Evolutionary conservation across 2,888 invertebrate species (phyloP), one percentile per base, ranked within the genome.

Genomic region (Athetis lepigone): DNA sequence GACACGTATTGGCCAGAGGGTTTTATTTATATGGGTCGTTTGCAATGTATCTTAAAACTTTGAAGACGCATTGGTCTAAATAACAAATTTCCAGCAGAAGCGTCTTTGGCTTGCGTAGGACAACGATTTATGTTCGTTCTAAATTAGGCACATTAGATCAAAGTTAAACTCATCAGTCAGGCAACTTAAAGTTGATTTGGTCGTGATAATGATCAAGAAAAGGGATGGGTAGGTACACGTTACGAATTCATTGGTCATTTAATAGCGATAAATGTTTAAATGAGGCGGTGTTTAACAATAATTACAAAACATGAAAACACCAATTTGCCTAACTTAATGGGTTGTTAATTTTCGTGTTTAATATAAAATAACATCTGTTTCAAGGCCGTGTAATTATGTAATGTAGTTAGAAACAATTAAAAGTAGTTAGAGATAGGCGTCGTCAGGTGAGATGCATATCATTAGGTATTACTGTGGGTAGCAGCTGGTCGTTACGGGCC

Each of bases 401-500:
- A 57, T 57, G 37, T 40, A 43, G 46, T 63, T 54, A 25, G 29
- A 9, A 63, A 43, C 49, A 50, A 68, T 75, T 70, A 73, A 63
- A 79, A 63, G 39, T 55, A 49, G 2, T 13, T 33, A 33, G 43
- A 37, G 49, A 50, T 74, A 45, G 37, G 43, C 49, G 58, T 59
- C 60, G 47, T 64, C 72, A 77, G 77, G 75, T 79, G 69, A 75
- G 74, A 72, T 77, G 78, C 80, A 77, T 80, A 78, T 74, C 77
- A 80, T 84, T 55, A 52, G 66, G 63, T 75, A 80, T 80, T 77
- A 79, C 79, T 77, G 64, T 75, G 70, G 70, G 77, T 49, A 79
- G 72, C 85, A 84, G 85, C 80, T 86, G 87, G 21, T 59, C 27
- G 57, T 81, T 84, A 86, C 79, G 79, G 80, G 56, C 69, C 71